Evolutionary conservation across 1,140 invertebrate species (phyloP).

Genomic region (Catajapyx aquilonaris): DNA sequence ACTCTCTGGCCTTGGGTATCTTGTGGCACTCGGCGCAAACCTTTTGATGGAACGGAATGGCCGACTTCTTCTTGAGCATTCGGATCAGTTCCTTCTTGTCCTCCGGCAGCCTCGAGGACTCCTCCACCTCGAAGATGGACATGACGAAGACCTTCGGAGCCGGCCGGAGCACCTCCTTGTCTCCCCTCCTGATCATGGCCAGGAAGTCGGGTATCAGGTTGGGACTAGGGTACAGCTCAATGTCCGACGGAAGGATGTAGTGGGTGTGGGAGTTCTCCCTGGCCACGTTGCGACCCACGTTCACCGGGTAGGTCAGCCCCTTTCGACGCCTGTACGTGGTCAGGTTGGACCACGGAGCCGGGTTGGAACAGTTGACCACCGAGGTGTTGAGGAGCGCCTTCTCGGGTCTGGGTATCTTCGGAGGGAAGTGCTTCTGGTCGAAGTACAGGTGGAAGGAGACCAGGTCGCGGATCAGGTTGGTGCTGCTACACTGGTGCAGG

Average conservation of each 20-base stretch:
- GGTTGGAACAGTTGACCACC: constrained; percentile 39
- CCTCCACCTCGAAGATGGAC: constrained; percentile 62
- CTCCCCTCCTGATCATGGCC: constrained; percentile 50
- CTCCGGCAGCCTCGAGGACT: constrained; percentile 40
- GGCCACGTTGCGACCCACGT: constrained; percentile 67
- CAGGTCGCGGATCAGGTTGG: constrained; percentile 41
- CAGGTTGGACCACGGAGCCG: constrained; percentile 43
- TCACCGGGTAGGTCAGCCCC: constrained; percentile 65
- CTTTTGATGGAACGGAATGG: constrained; percentile 78
- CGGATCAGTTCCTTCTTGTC: constrained; percentile 45
- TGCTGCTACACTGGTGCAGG: constrained; percentile 36
- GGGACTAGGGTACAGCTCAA: constrained; percentile 69
- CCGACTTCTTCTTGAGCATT: constrained; percentile 50
- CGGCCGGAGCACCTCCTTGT: constrained; percentile 36
- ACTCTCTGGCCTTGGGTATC: constrained; percentile 63
- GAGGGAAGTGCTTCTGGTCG: constrained; percentile 60
- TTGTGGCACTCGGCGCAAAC: constrained; percentile 72
- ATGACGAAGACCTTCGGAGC: constrained; percentile 59
- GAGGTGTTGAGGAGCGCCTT: constrained; percentile 34
- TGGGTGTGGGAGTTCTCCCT: constrained; percentile 58
- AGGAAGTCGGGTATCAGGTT: constrained; percentile 50
- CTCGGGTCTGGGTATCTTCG: constrained; percentile 24
- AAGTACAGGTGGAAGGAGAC: constrained; percentile 76
- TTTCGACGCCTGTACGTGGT: constrained; percentile 55
- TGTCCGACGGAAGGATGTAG: constrained; percentile 66